phyloP scores from a whole-genome alignment of 2,113 vertebrate genomes.

The Vimba vimba region DNA sequence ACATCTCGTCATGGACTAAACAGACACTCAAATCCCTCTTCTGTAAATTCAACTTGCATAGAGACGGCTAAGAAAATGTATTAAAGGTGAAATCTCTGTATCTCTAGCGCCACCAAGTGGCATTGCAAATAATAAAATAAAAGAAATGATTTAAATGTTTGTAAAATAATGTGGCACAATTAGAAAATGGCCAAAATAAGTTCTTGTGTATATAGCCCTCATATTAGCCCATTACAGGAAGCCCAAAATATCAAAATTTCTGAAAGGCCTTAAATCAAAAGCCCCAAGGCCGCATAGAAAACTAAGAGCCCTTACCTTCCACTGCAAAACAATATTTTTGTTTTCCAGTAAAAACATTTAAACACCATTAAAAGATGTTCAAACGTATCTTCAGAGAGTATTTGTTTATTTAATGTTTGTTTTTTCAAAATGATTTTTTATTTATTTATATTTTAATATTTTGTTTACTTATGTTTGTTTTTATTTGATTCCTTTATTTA shows the following conservation, averaged over 20 bases:
- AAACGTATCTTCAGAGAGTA: not conserved
- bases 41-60: conserved; percentile 56
- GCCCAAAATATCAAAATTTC: conserved; percentile 27
- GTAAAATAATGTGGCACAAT: conserved; percentile 49
- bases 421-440: not conserved
- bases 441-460: not conserved
- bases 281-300: not conserved
- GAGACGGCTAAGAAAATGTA: conserved; percentile 32
- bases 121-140: not conserved
- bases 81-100: not conserved
- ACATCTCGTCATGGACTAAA: not conserved
- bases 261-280: not conserved
- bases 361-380: not conserved
- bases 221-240: conserved; percentile 53
- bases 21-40: not conserved
- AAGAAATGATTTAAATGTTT: not conserved
- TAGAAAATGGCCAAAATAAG: conserved; percentile 30
- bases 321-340: not conserved
- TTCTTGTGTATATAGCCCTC: conserved; percentile 68
- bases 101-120: not conserved
- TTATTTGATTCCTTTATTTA: not conserved
- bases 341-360: not conserved
- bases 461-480: not conserved
- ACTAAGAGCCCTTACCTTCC: conserved; percentile 10
- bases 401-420: not conserved